Percentiles rank a stretch among this genome's conserved stretches.
Evolutionary conservation across 2,113 vertebrate genomes (phyloP).

Genomic region (Anhinga rufa): DNA sequence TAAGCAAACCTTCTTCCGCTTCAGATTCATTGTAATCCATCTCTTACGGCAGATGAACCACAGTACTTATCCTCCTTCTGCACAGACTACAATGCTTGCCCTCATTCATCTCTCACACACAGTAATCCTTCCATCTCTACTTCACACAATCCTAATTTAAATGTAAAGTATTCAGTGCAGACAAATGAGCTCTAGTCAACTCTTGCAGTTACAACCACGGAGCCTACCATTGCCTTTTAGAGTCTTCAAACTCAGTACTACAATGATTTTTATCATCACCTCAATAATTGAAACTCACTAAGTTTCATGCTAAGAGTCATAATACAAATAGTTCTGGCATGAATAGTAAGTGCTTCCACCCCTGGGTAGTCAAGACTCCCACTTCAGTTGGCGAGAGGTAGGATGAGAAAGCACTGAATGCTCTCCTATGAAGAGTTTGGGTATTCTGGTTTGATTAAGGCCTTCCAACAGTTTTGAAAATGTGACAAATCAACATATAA

Average conservation of each 20-base stretch:
- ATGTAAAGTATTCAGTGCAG: conserved; percentile 54
- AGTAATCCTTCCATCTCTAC: conserved; percentile 66
- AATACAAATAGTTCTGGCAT: conserved; percentile 4
- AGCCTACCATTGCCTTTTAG: conserved; percentile 11
- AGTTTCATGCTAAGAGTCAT: background rate
- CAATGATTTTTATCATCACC: conserved; percentile 1
- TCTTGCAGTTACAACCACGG: conserved; percentile 17
- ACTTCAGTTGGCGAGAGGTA: background rate
- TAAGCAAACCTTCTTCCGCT: conserved; percentile 53
- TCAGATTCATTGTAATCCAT: conserved; percentile 59
- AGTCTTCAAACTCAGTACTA: conserved; percentile 14
- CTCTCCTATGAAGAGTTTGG: background rate
- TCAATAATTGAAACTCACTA: conserved; percentile 8
- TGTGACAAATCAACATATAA: background rate
- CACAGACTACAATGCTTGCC: conserved; percentile 37
- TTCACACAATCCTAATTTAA: conserved; percentile 66
- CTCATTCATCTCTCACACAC: conserved; percentile 55
- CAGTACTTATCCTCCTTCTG: conserved; percentile 48
- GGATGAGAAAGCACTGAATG: background rate
- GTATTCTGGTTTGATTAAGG: background rate
- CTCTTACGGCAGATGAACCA: conserved; percentile 54
- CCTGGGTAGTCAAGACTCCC: background rate
- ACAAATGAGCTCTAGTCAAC: conserved; percentile 35
- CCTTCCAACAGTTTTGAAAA: background rate
- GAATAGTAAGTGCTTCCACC: background rate